A percentile compares a stretch with the other conserved stretches of the same genome.
Conservation (phyloP, 1,140 invertebrate species). For the Venturia canescens region DNA sequence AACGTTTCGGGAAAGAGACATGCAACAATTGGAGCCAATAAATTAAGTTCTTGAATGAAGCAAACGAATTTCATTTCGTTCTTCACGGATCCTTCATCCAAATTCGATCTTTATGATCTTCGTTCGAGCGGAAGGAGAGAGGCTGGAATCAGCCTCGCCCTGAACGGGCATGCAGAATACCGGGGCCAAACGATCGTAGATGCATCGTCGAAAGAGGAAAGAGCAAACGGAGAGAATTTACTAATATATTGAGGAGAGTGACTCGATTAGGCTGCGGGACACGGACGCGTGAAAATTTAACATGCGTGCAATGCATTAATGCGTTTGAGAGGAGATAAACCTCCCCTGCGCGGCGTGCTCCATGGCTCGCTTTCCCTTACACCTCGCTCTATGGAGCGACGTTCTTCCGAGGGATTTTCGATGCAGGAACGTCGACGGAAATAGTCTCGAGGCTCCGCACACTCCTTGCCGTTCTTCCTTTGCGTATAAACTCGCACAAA, state of each 20-base stretch:
- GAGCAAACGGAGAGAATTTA: background rate
- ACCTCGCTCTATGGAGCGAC: background rate
- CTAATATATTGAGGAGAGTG: background rate
- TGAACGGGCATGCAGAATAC: too few species aligned
- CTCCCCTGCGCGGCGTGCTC: background rate
- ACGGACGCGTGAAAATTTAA: background rate
- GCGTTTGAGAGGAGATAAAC: background rate
- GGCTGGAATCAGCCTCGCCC: too few species aligned
- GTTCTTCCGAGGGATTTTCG: background rate
- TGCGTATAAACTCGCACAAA: background rate
- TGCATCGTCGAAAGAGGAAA: background rate
- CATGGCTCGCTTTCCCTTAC: background rate
- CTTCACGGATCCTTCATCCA: too few species aligned
- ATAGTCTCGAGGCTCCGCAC: background rate
- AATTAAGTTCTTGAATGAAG: too few species aligned
- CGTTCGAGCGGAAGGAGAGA: too few species aligned
- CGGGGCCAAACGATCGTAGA: too few species aligned
- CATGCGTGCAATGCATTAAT: background rate
- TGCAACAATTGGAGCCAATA: too few species aligned
- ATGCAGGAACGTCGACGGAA: constrained; percentile 6
- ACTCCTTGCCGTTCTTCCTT: background rate
- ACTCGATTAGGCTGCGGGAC: background rate
- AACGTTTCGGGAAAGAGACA: too few species aligned
- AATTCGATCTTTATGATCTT: too few species aligned
- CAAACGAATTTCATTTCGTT: too few species aligned